These are phyloP conservation scores for Tetragnatha versicolor DNA, from an alignment of 1,140 invertebrate genomes.

Conservation along the genomic window DNA sequence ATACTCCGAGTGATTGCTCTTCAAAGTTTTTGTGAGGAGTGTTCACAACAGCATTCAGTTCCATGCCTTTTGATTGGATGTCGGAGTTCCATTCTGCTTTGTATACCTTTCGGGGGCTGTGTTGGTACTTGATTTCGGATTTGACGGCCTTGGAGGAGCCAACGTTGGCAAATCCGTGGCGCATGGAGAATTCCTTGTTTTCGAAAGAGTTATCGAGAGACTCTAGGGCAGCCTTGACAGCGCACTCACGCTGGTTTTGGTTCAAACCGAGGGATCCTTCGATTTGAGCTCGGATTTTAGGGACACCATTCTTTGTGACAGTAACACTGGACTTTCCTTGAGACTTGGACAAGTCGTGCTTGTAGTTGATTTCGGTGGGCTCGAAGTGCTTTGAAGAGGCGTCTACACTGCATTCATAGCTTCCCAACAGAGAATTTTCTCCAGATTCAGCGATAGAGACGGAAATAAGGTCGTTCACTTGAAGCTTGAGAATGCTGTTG, in stretches of 20 bases:
- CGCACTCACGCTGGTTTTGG: not conserved
- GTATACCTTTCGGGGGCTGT: not conserved
- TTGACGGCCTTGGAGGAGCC: not conserved
- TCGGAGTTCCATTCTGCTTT: slow-evolving; percentile 21
- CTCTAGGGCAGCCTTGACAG: not conserved
- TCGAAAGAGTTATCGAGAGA: slow-evolving; percentile 22
- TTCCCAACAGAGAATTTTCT: not conserved
- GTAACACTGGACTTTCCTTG: not conserved
- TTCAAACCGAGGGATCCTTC: not conserved
- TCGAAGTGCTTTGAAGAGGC: not conserved
- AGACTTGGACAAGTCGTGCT: not conserved
- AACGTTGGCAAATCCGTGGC: not conserved
- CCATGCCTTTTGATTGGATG: not conserved
- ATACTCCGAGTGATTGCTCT: slow-evolving; percentile 1
- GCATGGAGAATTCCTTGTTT: not conserved
- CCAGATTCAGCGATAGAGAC: slow-evolving; percentile 1
- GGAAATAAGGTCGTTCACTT: not conserved
- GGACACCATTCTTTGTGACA: not conserved
- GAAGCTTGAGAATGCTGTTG: not conserved
- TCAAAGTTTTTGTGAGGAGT: slow-evolving; percentile 15
- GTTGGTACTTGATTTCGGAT: not conserved
- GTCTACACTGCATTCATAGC: not conserved
- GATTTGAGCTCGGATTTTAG: not conserved
- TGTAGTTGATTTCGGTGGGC: not conserved
- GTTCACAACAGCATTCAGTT: slow-evolving; percentile 1